phyloP scores from a whole-genome alignment of 2,888 invertebrate genomes.

The Drosophila lacicola region DNA sequence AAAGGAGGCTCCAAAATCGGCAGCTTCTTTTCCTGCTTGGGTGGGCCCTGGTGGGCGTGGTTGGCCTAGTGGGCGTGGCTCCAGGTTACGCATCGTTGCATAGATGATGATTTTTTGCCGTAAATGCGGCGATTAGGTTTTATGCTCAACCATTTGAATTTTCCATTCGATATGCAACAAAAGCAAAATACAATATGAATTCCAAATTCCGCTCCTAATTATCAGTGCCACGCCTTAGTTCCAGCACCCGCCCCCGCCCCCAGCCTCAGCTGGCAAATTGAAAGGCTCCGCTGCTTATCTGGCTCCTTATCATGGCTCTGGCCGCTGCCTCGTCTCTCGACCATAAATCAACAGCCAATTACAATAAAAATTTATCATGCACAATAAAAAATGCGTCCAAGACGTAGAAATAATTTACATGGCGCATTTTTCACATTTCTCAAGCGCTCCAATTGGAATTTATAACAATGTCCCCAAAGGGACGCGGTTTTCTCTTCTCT shows the following conservation, averaged over 20 bases:
- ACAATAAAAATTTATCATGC: conserved; percentile 80
- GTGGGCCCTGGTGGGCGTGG: conserved; percentile 52
- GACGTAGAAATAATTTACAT: conserved; percentile 75
- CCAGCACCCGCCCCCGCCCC: conserved; percentile 30
- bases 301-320: conserved; percentile 46
- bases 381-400: conserved; percentile 73
- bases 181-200: conserved; percentile 9
- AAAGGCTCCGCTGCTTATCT: conserved; percentile 61
- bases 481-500: conserved; percentile 20
- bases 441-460: conserved; percentile 65
- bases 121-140: conserved; percentile 72
- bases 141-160: conserved; percentile 47
- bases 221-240: conserved; percentile 42
- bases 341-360: conserved; percentile 80
- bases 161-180: conserved; percentile 14
- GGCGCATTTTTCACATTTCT: conserved; percentile 78
- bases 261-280: conserved; percentile 46
- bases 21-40: conserved; percentile 68
- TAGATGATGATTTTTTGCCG: conserved; percentile 61
- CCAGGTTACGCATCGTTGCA: conserved; percentile 72
- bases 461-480: conserved; percentile 80
- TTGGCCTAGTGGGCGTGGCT: conserved; percentile 29
- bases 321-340: conserved; percentile 13
- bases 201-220: conserved; percentile 44
- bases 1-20: conserved; percentile 11